Evolutionary conservation across 2,888 invertebrate species (phyloP).

Genomic region (Nephrotoma guestfalica): DNA sequence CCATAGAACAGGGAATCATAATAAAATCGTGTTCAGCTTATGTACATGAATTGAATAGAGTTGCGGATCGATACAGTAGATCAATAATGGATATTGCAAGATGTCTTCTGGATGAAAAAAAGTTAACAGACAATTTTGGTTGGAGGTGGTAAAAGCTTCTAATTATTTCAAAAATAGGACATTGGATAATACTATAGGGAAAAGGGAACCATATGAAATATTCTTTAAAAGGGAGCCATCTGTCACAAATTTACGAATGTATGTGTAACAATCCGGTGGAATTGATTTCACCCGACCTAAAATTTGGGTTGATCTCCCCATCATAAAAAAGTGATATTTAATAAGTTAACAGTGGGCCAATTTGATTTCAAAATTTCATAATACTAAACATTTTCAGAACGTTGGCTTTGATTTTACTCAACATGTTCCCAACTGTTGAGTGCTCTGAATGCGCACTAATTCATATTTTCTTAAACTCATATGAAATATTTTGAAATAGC

Average conservation of each 20-base stretch:
- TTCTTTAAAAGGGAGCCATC: neutral
- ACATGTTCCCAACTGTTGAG: too few species aligned
- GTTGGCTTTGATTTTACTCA: too few species aligned
- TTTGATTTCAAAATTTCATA: too few species aligned
- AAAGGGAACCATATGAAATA: neutral
- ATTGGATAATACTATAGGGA: neutral
- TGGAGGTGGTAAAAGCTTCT: neutral
- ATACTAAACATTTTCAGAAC: too few species aligned
- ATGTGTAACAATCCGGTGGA: too few species aligned
- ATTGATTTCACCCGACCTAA: too few species aligned
- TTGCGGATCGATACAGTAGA: slow-evolving; percentile 15
- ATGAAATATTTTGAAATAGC: too few species aligned
- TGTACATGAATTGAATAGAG: slow-evolving; percentile 16
- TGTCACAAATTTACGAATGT: neutral
- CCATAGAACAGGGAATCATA: slow-evolving; percentile 13
- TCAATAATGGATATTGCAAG: slow-evolving; percentile 13
- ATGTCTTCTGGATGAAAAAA: slow-evolving; percentile 11
- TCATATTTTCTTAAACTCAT: too few species aligned
- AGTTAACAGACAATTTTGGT: slow-evolving; percentile 3
- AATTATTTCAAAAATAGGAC: neutral
- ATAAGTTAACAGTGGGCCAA: too few species aligned
- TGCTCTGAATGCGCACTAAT: too few species aligned
- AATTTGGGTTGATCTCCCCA: too few species aligned
- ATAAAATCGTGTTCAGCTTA: slow-evolving; percentile 15
- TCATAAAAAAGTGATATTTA: too few species aligned